phyloP scores from a whole-genome alignment of 1,140 invertebrate species.

The Ephestia elutella region DNA sequence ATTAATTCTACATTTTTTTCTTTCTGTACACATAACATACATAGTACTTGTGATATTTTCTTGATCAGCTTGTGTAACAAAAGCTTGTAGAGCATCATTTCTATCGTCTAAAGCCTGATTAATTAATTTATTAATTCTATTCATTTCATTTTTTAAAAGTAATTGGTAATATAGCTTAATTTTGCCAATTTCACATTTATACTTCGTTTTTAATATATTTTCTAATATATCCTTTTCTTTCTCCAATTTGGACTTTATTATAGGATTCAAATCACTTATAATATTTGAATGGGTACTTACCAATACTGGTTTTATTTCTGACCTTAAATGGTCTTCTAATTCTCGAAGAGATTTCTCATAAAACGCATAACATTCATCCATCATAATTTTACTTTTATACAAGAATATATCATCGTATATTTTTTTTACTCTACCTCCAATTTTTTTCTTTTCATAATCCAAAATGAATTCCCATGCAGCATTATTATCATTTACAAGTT shows the following conservation, averaged over 20 bases:
- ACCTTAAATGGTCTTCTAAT: slow-evolving; percentile 46
- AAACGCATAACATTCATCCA: slow-evolving; percentile 43
- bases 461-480: slow-evolving; percentile 51
- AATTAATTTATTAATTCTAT: slow-evolving; percentile 37
- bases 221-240: slow-evolving; percentile 43
- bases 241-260: slow-evolving; percentile 46
- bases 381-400: slow-evolving; percentile 50
- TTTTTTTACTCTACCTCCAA: slow-evolving; percentile 36
- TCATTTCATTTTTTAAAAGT: slow-evolving; percentile 43
- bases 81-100: slow-evolving; percentile 52
- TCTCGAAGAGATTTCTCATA: slow-evolving; percentile 50
- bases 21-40: slow-evolving; percentile 59
- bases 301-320: slow-evolving; percentile 39
- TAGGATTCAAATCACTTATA: slow-evolving; percentile 40
- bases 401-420: slow-evolving; percentile 46
- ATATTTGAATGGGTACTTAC: slow-evolving; percentile 39
- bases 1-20: slow-evolving; percentile 61
- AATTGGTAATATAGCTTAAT: slow-evolving; percentile 54
- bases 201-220: slow-evolving; percentile 38
- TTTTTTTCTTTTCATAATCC: slow-evolving; percentile 37
- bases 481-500: slow-evolving; percentile 46
- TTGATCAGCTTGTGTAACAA: slow-evolving; percentile 48
- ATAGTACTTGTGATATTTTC: slow-evolving; percentile 54
- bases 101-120: slow-evolving; percentile 39
- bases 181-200: slow-evolving; percentile 42